phyloP scores from a whole-genome alignment of 2,113 vertebrate species.

The Marcusenius ussheri region DNA sequence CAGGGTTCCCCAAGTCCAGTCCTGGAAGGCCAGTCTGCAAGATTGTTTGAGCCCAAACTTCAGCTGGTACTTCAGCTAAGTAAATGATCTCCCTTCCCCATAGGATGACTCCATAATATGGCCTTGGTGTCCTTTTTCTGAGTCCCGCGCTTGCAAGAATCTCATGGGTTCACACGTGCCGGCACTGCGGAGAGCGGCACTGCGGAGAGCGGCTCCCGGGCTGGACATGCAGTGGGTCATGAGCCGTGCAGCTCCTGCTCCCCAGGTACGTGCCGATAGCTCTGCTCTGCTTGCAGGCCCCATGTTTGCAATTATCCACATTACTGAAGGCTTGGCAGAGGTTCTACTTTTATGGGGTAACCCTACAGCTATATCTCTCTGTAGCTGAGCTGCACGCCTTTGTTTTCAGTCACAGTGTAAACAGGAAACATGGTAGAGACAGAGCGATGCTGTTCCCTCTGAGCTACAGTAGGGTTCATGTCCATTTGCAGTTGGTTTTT shows the following conservation, averaged over 20 bases:
- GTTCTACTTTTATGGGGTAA: neutral
- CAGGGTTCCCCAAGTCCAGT: neutral
- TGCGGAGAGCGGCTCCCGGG: neutral
- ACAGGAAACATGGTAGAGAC: conserved; percentile 28
- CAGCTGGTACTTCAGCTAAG: neutral
- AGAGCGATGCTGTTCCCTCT: conserved; percentile 25
- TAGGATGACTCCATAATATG: conserved; percentile 3
- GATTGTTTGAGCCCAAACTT: neutral
- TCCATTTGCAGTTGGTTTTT: neutral
- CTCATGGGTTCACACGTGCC: neutral
- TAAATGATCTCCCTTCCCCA: conserved; percentile 15
- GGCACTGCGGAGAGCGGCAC: no score
- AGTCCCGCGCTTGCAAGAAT: neutral
- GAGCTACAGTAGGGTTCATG: neutral
- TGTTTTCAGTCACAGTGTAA: conserved; percentile 16
- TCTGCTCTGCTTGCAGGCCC: neutral
- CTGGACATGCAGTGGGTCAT: neutral
- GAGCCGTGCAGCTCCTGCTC: neutral
- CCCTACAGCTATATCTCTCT: neutral
- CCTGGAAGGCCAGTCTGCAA: neutral
- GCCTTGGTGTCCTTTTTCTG: neutral
- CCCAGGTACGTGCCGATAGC: neutral
- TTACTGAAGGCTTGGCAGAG: conserved; percentile 1
- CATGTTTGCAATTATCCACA: conserved; percentile 11
- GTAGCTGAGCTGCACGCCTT: conserved; percentile 5